Evolutionary conservation across 2,888 invertebrate genomes (phyloP).

Genomic region (Cataglyphis rosenhaueri): DNA sequence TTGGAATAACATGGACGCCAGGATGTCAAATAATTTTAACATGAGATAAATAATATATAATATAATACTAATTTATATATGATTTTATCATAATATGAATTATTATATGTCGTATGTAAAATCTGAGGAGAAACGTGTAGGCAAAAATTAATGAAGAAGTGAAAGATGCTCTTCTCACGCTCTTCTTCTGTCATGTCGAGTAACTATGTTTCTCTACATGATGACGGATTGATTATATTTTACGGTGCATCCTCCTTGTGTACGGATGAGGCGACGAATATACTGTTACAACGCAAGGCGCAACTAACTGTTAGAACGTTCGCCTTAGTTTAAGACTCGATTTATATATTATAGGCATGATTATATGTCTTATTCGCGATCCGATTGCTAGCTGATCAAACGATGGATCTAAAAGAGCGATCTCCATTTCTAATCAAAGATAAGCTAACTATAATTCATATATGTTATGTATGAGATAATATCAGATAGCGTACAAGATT

Average conservation of each 20-base stretch:
- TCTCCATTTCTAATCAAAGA: not conserved
- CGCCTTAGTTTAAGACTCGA: constrained; percentile 26
- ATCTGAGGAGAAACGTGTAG: not conserved
- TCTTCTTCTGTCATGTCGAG: not conserved
- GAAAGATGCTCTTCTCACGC: constrained; percentile 1
- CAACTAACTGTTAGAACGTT: constrained; percentile 80
- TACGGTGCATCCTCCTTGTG: constrained; percentile 60
- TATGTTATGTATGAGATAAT: not conserved
- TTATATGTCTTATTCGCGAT: constrained; percentile 29
- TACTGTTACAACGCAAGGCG: constrained; percentile 73
- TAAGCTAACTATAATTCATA: not conserved
- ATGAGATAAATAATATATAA: not conserved
- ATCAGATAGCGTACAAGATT: not conserved
- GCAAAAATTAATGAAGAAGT: not conserved
- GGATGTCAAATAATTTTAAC: not conserved
- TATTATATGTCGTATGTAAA: not conserved
- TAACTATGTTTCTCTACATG: not conserved
- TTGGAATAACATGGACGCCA: not conserved
- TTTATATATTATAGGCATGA: constrained; percentile 45
- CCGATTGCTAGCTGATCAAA: not conserved
- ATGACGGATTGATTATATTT: constrained; percentile 43
- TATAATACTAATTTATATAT: not conserved
- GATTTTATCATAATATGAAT: not conserved
- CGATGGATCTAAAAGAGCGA: constrained; percentile 4
- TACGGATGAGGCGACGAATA: constrained; percentile 51